Base-by-base conservation (phyloP, 2,888 invertebrate genomes). In the Pogonocherus hispidulus region DNA sequence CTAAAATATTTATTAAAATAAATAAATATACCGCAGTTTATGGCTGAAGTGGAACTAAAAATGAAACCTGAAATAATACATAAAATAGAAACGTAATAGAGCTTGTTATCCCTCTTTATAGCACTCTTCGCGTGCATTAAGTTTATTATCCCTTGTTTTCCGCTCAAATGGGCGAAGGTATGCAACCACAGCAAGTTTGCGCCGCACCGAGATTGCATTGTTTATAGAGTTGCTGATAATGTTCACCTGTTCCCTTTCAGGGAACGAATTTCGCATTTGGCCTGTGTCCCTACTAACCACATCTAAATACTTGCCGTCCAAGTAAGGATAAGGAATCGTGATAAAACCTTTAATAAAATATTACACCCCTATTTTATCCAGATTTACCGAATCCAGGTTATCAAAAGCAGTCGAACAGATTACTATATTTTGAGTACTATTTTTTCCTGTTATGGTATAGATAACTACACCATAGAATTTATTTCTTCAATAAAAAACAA, bases 191-290 rank as follows among this genome's bases (percentile, higher is more conserved):
- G 66, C 72, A 72, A 72, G 67, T 66, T 56, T 66, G 44, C 18
- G 47, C 8, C 16, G 47, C 63, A 55, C 57, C 57, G 68, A 69
- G 67, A 70, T 72, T 74, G 70, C 72, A 74, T 72, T 70, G 69
- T 72, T 74, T 67, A 67, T 69, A 60, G 64, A 67, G 55, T 66
- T 49, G 52, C 59, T 64, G 72, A 70, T 71, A 68, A 72, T 63
- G 62, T 65, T 52, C 72, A 72, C 74, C 67, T 69, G 66, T 59
- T 59, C 20, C 44, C 20, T 54, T 55, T 55, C 55, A 35, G 4
- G 27, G 44, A 9, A 46, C 23, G 16, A 19, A 62, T 54, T 63
- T 20, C 22, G 47, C 47, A 37, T 0, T 1, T 37, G 55, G 37
- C 55, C 52, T 32, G 35, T 55, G 37, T 55, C 18, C 37, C 18